phyloP scores from a whole-genome alignment of 2,888 invertebrate species.

The Lycophotia porphyrea region DNA sequence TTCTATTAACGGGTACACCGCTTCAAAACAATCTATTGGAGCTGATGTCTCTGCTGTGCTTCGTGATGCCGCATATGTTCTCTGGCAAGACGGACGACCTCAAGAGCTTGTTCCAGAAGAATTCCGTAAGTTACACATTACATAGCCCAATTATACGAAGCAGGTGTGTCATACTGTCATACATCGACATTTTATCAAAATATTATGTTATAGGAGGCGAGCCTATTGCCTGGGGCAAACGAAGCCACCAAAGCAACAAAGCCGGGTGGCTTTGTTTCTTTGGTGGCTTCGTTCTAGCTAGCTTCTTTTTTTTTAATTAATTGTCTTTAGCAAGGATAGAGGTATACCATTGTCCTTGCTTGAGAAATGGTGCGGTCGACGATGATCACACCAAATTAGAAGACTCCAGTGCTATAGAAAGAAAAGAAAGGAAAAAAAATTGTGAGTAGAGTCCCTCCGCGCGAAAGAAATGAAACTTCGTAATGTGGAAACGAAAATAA shows the following conservation, averaged over 20 bases:
- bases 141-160: background rate
- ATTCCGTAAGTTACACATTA: slow-evolving; percentile 82
- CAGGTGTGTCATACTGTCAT: background rate
- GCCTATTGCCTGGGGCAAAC: no score
- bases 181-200: no score
- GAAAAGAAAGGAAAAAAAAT: no score
- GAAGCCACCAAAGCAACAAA: no score
- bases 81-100: slow-evolving; percentile 96
- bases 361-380: background rate
- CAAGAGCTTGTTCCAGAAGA: slow-evolving; percentile 96
- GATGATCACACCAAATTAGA: background rate
- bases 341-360: no score
- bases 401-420: background rate
- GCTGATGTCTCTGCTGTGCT: slow-evolving; percentile 98
- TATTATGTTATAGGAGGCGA: no score
- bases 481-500: no score
- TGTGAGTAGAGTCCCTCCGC: no score
- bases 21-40: slow-evolving; percentile 98
- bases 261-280: no score
- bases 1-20: slow-evolving; percentile 98
- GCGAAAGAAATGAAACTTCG: no score
- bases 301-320: no score
- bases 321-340: background rate
- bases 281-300: no score
- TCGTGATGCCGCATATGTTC: slow-evolving; percentile 99